A percentile compares a stretch with the other conserved stretches of the same genome.
Conservation (phyloP, 2,797 vertebrate genomes). For the Hoplostethus atlanticus region DNA sequence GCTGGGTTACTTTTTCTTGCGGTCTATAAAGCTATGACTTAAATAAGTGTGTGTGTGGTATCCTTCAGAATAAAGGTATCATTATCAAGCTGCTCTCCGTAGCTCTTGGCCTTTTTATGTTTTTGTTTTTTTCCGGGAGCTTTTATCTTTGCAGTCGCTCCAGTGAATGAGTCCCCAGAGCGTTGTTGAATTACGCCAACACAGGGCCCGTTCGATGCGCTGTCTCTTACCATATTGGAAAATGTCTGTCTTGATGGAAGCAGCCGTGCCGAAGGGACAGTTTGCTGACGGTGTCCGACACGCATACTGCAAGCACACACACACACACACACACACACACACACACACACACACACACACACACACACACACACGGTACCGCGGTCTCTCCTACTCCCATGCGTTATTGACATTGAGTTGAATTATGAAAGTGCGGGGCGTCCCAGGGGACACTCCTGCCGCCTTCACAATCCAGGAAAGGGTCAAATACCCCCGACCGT, state of each 20-base stretch:
- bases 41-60: background rate
- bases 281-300: constrained; percentile 23
- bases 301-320: background rate
- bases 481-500: constrained; percentile 31
- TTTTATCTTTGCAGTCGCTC: constrained; percentile 52
- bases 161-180: constrained; percentile 63
- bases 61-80: constrained; percentile 32
- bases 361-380: constrained; percentile 13
- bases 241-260: constrained; percentile 54
- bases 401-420: constrained; percentile 33
- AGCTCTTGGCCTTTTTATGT: background rate
- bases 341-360: constrained; percentile 9
- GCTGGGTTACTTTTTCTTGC: too few species aligned
- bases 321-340: constrained; percentile 8
- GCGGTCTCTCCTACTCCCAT: constrained; percentile 3
- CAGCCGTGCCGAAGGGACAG: constrained; percentile 2
- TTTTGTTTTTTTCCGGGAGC: constrained; percentile 14
- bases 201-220: constrained; percentile 47
- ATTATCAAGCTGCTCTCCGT: background rate
- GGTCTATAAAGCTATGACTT: too few species aligned
- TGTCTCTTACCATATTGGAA: constrained; percentile 57
- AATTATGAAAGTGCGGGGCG: background rate
- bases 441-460: background rate
- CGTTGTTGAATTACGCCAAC: constrained; percentile 48
- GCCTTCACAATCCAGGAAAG: background rate